Evolutionary conservation across 1,140 invertebrate species (phyloP), one percentile per base, ranked within the genome.

Genomic region (Drosophila gunungcola): DNA sequence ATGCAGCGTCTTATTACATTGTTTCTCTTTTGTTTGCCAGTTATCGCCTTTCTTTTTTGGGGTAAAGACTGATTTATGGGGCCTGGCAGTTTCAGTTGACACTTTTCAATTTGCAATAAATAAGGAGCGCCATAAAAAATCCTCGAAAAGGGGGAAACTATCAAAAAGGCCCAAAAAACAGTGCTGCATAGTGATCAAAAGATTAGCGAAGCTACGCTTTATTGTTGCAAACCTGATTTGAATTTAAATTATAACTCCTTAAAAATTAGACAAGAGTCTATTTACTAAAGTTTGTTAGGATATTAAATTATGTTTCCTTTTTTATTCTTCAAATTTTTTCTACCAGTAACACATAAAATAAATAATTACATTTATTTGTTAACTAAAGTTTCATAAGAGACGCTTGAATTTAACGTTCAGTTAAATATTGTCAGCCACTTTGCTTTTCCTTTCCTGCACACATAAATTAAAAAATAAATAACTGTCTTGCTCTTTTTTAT

Each of bases 91-190:
- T 82, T 65, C 36, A 74, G 27, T 80, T 70, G 73, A 78, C 79
- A 78, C 54, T 70, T 85, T 83, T 64, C 82, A 73, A 80, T 84
- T 84, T 78, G 82, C 82, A 86, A 82, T 82, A 82, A 82, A 83
- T 83, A 79, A 83, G 11, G 11, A 32, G 11, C 13, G 32, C 11
- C 3, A 46, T 48, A 34, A 45, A 46, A 55, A 41, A 29, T 27
- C 29, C 7, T 13, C 12, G 32, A 52, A 73, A 51, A 13, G 9
- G 16, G 34, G 49, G 11, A 56, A 61, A 56, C 49, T 41, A 55
- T 34, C n/a, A 39, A 39, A 58, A 9, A 7, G 25, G 21, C 46
- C 16, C 9, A 32, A 13, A n/a, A 3, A 11, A 7, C 29, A 67
- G 52, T 81, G 46, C 51, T 80, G 64, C 3, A 45, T 52, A 64